Conservation (phyloP, 2,797 vertebrate species). For the Xiphorhynchus erythropygius region DNA sequence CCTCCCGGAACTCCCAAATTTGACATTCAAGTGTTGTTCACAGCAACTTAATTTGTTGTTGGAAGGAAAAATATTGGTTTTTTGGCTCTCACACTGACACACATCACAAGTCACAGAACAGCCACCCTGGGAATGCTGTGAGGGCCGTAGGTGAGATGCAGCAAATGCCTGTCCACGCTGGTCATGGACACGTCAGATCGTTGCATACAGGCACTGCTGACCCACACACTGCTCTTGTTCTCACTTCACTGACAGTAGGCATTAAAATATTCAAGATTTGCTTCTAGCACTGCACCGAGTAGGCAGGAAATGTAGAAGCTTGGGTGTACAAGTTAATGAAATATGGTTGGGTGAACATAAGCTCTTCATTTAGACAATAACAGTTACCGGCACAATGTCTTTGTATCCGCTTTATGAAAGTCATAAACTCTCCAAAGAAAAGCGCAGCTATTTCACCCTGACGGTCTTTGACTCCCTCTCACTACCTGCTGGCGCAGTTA, state of each 20-base stretch:
- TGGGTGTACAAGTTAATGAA: conserved; percentile 67
- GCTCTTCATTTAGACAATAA: conserved; percentile 69
- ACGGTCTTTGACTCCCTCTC: conserved; percentile 60
- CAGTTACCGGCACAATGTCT: conserved; percentile 41
- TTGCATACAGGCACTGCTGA: neutral
- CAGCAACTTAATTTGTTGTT: neutral
- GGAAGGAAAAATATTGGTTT: neutral
- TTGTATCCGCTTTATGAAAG: conserved; percentile 68
- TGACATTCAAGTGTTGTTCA: neutral
- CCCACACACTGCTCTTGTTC: neutral
- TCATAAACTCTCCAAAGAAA: conserved; percentile 66
- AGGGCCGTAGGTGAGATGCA: rapidly evolving
- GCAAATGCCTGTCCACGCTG: rapidly evolving
- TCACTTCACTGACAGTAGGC: neutral
- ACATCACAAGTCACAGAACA: rapidly evolving
- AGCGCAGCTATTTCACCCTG: conserved; percentile 44
- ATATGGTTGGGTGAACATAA: conserved; percentile 69
- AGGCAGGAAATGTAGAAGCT: conserved; percentile 58
- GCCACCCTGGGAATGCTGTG: rapidly evolving
- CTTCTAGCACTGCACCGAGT: neutral
- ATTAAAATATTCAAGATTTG: conserved; percentile 15
- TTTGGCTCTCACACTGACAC: neutral
- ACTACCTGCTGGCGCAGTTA: conserved; percentile 73
- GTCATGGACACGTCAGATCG: rapidly evolving
- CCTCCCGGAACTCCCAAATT: neutral